Base-by-base conservation (phyloP, 2,113 vertebrate species). In the Daphoenositta chrysoptera region DNA sequence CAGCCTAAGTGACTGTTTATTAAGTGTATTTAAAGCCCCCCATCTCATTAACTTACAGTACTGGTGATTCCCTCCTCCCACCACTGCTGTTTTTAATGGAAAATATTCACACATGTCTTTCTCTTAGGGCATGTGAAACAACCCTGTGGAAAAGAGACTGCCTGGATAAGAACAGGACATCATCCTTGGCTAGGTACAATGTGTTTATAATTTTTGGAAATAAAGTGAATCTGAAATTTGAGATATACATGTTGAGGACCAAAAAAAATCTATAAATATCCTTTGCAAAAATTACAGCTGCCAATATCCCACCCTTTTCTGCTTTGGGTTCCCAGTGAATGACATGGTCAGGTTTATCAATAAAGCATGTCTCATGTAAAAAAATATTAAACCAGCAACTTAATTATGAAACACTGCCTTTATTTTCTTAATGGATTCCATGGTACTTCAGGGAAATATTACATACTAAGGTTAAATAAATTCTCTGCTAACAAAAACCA, bases 1-100 rank as follows among this genome's bases (percentile, higher is more conserved):
- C 71, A 87, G 87, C 88, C 76, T 97, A 97, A 95, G 96, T 96
- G 95, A 94, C 96, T 97, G 83, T 98, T 97, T 97, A 97, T 97
- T 96, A 97, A 96, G 94, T 81, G 39, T 82, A 95, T 97, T 97
- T 97, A 98, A 97, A 97, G 81, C 90, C 88, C 95, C 90, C 80
- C 96, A 95, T 93, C 89, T 95, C 73, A 96, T 98, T 98, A 97
- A 96, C 93, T 97, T 96, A 81, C 61, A 80, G 94, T 97, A 93
- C 94, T 92, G 96, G 75, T 93, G 94, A 97, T 96, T 96, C 96
- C 93, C 89, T 92, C 61, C 95, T 96, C 94, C 94, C 95, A 90
- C 89, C 42, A 89, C 82, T 94, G 91, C 93, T 87, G 65, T 47
- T 98, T 97, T 95, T 97, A 97, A 94, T 96, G 95, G 97, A 94